Conservation (phyloP, 2,797 vertebrate species). For the Sebastiscus tertius region DNA sequence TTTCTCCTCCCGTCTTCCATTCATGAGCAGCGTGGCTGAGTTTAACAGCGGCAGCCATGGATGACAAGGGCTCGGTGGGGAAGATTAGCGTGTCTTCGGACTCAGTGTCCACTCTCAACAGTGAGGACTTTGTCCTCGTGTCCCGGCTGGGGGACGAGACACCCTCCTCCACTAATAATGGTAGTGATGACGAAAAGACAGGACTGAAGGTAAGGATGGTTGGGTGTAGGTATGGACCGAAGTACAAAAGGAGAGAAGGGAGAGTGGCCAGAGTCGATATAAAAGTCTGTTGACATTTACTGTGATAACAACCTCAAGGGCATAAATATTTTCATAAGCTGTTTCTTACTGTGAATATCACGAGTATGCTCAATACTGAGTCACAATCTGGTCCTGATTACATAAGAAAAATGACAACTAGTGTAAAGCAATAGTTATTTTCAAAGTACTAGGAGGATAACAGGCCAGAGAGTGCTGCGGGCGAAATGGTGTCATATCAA, state of each 20-base stretch:
- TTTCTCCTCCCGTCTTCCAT: constrained; percentile 78
- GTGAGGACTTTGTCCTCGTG: constrained; percentile 99
- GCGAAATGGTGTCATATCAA: neutral
- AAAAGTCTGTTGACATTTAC: constrained; percentile 1
- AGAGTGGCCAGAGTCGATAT: neutral
- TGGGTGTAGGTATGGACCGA: constrained; percentile 59
- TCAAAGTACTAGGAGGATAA: neutral
- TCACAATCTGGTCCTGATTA: neutral
- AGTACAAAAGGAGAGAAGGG: constrained; percentile 18
- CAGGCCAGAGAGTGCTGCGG: neutral
- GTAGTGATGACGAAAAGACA: constrained; percentile 99
- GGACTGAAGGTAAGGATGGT: constrained; percentile 96
- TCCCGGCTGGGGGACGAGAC: constrained; percentile 98
- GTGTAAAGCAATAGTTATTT: neutral
- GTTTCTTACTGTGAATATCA: neutral
- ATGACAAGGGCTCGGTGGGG: constrained; percentile 99
- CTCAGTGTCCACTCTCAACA: constrained; percentile 99
- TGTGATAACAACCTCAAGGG: neutral
- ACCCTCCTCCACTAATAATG: constrained; percentile 97
- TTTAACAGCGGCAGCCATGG: constrained; percentile 94
- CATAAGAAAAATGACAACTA: neutral
- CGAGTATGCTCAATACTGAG: neutral
- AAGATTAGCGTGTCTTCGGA: constrained; percentile 99
- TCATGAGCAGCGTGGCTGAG: constrained; percentile 85
- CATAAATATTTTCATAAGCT: neutral